Evolutionary conservation across 1,140 invertebrate genomes (phyloP).

Genomic region (Notospermus geniculatus): DNA sequence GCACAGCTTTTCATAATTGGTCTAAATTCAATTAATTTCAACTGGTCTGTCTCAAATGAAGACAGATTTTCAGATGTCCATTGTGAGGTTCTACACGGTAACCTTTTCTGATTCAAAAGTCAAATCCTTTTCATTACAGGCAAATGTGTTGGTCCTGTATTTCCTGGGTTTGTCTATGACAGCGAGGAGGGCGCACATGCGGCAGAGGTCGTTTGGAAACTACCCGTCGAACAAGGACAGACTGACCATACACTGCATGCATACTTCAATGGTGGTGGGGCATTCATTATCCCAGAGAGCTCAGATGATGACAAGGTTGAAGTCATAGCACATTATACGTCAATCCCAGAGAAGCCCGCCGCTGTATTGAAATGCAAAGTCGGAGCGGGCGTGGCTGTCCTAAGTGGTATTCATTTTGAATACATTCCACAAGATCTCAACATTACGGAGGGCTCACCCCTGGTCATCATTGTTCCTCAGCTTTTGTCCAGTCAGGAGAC

Average conservation of each 20-base stretch:
- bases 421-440: conserved; percentile 48
- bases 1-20: too few relatives aligned
- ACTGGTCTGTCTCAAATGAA: too few relatives aligned
- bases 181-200: conserved; percentile 30
- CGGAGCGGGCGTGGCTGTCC: conserved; percentile 32
- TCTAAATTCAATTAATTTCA: too few relatives aligned
- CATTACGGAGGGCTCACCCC: conserved; percentile 68
- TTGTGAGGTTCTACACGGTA: too few relatives aligned
- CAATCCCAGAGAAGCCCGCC: conserved; percentile 17
- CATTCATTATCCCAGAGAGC: conserved; percentile 21
- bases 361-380: conserved; percentile 35
- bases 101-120: too few relatives aligned
- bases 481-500: too few relatives aligned
- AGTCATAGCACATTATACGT: conserved; percentile 18
- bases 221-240: background rate
- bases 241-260: conserved; percentile 15
- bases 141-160: conserved; percentile 34
- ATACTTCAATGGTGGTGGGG: conserved; percentile 39
- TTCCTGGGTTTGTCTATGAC: conserved; percentile 34
- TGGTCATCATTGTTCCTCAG: too few relatives aligned
- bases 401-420: conserved; percentile 41
- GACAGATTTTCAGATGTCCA: too few relatives aligned
- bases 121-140: too few relatives aligned
- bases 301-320: conserved; percentile 7
- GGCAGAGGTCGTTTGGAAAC: conserved; percentile 4